Conservation (phyloP, 1,140 invertebrate species). For the Anastatus disparis region DNA sequence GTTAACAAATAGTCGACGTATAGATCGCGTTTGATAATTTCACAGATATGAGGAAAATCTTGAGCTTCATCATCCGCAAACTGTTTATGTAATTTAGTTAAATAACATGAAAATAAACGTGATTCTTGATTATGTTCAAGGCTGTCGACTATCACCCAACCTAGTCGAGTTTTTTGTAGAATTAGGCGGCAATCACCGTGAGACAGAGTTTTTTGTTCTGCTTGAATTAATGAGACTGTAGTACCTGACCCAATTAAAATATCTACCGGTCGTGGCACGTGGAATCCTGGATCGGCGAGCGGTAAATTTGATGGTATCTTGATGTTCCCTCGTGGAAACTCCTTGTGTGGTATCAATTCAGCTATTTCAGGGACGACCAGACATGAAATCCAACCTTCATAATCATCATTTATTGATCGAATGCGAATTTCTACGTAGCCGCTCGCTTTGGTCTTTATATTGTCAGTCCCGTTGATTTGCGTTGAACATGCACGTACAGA, state of each 20-base stretch:
- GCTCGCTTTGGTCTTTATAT: not conserved
- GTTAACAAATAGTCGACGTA: constrained; percentile 34
- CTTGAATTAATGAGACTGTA: not conserved
- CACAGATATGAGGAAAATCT: not conserved
- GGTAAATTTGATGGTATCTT: not conserved
- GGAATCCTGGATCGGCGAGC: not conserved
- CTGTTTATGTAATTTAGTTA: constrained; percentile 7
- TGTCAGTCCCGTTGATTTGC: not conserved
- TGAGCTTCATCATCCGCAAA: constrained; percentile 10
- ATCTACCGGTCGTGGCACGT: not conserved
- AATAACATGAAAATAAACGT: constrained; percentile 5
- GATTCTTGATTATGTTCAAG: not conserved
- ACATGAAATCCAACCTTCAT: not conserved
- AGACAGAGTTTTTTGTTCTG: not conserved
- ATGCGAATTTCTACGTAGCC: not conserved
- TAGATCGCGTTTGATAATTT: not conserved
- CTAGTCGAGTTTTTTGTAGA: constrained; percentile 3
- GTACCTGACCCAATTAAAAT: not conserved
- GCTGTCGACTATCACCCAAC: not conserved
- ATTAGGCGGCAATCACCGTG: not conserved
- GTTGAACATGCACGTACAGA: not conserved
- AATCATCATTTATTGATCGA: not conserved
- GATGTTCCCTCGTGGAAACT: not conserved
- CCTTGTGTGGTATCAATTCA: not conserved
- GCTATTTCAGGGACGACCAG: not conserved